Base-by-base conservation (phyloP, 2,888 invertebrate species). In the Leptothorax acervorum region DNA sequence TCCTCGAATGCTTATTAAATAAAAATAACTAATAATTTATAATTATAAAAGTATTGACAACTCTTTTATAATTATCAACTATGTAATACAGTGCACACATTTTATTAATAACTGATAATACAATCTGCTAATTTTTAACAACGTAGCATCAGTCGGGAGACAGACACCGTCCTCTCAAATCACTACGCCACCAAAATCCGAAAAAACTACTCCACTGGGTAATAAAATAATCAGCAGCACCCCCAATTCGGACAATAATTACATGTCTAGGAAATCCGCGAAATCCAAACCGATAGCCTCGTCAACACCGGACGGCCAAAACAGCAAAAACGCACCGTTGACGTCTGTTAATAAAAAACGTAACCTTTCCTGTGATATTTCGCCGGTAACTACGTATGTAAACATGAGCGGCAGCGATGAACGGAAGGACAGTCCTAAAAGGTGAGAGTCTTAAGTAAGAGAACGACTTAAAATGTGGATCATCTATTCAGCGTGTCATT, bases 201-300 rank as follows among this genome's bases (percentile, higher is more conserved):
- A 71, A 35, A 85, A 86, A 76, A 53, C 23, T 39, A 31, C 45
- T 62, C n/a, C 62, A 55, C 42, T 12, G 6, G 48, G 63, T 42
- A 68, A 31, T 60, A 86, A 70, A 63, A 79, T 91, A 82, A 89
- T 88, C n/a, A 94, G 93, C 23, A 94, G 94, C 76, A 94, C 94
- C 1, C 94, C 94, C 8, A 93, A 93, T 84, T 85, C 91, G 4
- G 82, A 89, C 18, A 83, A 71, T 18, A 75, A 63, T 42, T 42
- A 63, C 4, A 31, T 35, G 4, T 18, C 75, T 5, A 91, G 88
- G 68, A 92, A 90, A 83, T 87, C 90, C 0, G 85, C 89, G 2
- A 92, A 92, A 84, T 89, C 91, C 9, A 93, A 92, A 70, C 94
- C 94, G 3, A 88, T 92, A 4, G 94, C 94, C 11, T 92, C 94